A percentile compares a stretch with the other conserved stretches of the same genome.
Conservation (phyloP, 2,797 vertebrate species). For the Chromis chromis region DNA sequence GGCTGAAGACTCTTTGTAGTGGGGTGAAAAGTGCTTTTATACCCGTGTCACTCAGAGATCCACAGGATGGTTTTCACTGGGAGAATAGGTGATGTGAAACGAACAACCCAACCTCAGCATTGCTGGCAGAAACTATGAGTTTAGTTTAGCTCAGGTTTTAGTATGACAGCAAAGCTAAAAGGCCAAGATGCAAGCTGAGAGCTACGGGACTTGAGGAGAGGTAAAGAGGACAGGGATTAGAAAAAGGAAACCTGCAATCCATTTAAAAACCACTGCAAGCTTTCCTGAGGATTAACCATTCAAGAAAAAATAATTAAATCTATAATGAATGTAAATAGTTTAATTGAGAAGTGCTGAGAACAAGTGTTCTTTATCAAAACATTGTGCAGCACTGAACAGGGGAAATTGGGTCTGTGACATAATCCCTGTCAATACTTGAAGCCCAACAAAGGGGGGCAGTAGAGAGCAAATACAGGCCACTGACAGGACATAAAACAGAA, state of each 20-base stretch:
- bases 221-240: constrained; percentile 23
- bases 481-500: constrained; percentile 69
- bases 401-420: constrained; percentile 36
- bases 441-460: constrained; percentile 80
- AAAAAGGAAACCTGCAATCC: constrained; percentile 14
- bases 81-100: constrained; percentile 40
- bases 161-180: constrained; percentile 46
- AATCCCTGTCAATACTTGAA: constrained; percentile 46
- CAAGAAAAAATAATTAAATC: background rate
- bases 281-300: constrained; percentile 37
- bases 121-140: constrained; percentile 30
- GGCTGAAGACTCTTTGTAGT: constrained; percentile 36
- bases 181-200: constrained; percentile 15
- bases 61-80: constrained; percentile 43
- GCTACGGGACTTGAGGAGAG: constrained; percentile 13
- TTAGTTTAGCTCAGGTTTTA: constrained; percentile 52
- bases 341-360: constrained; percentile 17
- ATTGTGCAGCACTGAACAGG: constrained; percentile 1
- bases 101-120: constrained; percentile 38
- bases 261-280: constrained; percentile 49
- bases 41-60: constrained; percentile 45
- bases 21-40: constrained; percentile 41
- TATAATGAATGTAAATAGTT: constrained; percentile 36
- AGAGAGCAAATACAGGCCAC: constrained; percentile 70
- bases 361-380: constrained; percentile 30